These are phyloP conservation scores for Dromas ardeola DNA, from an alignment of 2,113 vertebrate species.

Conservation along the genomic window DNA sequence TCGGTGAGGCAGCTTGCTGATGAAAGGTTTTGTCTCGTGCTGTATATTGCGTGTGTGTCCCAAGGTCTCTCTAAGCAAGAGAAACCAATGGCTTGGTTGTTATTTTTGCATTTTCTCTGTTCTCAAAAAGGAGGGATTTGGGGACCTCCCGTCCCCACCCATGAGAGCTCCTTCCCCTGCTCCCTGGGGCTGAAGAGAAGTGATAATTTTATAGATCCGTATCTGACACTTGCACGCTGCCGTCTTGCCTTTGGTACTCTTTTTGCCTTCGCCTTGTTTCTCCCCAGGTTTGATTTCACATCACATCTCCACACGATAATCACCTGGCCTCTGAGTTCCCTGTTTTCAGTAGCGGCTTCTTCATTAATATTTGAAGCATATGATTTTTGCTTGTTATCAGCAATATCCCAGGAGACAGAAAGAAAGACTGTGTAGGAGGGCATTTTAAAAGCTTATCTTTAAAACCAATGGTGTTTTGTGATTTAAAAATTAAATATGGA, in stretches of 20 bases:
- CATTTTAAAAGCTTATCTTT: conserved; percentile 45
- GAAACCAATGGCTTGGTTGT: background rate
- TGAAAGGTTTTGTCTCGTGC: background rate
- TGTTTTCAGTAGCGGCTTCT: background rate
- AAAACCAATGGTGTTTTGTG: conserved; percentile 22
- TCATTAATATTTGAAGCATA: conserved; percentile 1
- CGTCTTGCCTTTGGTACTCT: background rate
- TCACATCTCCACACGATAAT: background rate
- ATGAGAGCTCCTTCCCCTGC: background rate
- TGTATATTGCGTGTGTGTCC: background rate
- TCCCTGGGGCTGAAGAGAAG: background rate
- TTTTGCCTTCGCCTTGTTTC: background rate
- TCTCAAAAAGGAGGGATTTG: background rate
- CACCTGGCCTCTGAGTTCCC: background rate
- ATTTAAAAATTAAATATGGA: conserved; percentile 52
- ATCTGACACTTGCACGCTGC: background rate
- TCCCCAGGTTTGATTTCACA: background rate
- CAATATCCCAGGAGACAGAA: background rate
- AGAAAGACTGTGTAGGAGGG: conserved; percentile 14
- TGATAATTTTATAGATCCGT: background rate
- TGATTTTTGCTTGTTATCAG: background rate
- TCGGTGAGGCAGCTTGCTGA: background rate
- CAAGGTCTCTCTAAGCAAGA: background rate
- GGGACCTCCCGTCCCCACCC: accelerated
- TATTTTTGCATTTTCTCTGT: background rate